Conservation (phyloP, 2,888 invertebrate species). For the Phorcus lineatus region DNA sequence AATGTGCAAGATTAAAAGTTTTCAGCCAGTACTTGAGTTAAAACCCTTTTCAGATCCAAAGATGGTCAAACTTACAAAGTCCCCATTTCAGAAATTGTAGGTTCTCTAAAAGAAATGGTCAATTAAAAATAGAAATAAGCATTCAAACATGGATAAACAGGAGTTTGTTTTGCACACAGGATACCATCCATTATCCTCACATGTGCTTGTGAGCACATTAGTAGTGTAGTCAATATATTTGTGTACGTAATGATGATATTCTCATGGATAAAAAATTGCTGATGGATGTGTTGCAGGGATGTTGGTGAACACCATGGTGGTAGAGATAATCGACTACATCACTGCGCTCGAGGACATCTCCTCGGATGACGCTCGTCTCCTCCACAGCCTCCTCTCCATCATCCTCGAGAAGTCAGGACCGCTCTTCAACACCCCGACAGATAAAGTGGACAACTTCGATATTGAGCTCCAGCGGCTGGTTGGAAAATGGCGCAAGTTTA, state of each 20-base stretch:
- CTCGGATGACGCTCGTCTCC: slow-evolving; percentile 86
- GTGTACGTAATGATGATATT: neutral
- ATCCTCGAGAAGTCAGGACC: slow-evolving; percentile 84
- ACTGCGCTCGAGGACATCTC: slow-evolving; percentile 86
- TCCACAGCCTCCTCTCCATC: slow-evolving; percentile 85
- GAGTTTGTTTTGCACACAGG: too few relatives aligned
- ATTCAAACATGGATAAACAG: too few relatives aligned
- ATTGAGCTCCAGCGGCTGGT: slow-evolving; percentile 64
- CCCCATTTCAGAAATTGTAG: too few relatives aligned
- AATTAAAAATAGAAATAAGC: too few relatives aligned
- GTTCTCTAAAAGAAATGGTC: too few relatives aligned
- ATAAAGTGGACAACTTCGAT: slow-evolving; percentile 47
- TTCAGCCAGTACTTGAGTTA: too few relatives aligned
- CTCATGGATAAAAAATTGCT: neutral
- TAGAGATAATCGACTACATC: slow-evolving; percentile 80
- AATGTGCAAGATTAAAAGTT: too few relatives aligned
- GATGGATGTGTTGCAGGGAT: slow-evolving; percentile 75
- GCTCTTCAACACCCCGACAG: slow-evolving; percentile 80
- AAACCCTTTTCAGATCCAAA: too few relatives aligned
- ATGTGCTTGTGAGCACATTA: too few relatives aligned
- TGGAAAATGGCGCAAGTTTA: slow-evolving; percentile 79
- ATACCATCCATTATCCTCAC: too few relatives aligned
- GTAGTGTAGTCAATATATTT: neutral
- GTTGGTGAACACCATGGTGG: slow-evolving; percentile 82
- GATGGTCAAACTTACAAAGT: too few relatives aligned